Evolutionary conservation across 2,113 vertebrate genomes (phyloP), one percentile per base, ranked within the genome.

Genomic region (Plecturocebus donacophilus): DNA sequence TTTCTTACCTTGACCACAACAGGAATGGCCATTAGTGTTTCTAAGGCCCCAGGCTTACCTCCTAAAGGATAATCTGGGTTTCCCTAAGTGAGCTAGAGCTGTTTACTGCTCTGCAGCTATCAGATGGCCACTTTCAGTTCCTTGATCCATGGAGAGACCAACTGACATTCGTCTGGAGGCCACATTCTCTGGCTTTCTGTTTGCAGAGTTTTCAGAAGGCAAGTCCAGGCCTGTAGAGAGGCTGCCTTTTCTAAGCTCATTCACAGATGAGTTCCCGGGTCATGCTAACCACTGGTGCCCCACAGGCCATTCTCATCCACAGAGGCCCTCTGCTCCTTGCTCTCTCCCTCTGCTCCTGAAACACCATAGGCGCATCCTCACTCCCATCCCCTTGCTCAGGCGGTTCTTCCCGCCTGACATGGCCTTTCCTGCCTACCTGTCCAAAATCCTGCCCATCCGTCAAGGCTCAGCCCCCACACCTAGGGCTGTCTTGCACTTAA

Each of bases 281-380:
- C 45, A 12, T 58, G 21, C 9, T 77, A 21, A 83, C 38, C 52
- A 42, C 6, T 11, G 56, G 56, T 49, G 47, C 6, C 32, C 52
- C 30, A 54, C 5, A 0, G 10, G 13, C 8, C 25, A 2, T 71
- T 49, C n/a, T 86, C 11, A 17, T 92, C 20, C 8, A 12, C 5
- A 49, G 66, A 20, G 21, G 30, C 64, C 70, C 12, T 94, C 77
- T 68, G 70, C 13, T 47, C 27, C 12, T 5, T n/a, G 21, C 10
- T 19, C 0, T 42, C 40, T n/a, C 64, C 19, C 3, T 0, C 12
- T 0, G 12, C 16, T 86, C 47, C 25, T 40, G 40, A 71, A 35
- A 23, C 3, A 8, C 20, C 14, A 3, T 3, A 30, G 12, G 35
- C 32, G 14, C 14, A 1, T 20, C n/a, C n/a, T 23, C 30, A 68